Evolutionary conservation across 2,888 invertebrate species (phyloP).

Genomic region (Diarsia dahlii): DNA sequence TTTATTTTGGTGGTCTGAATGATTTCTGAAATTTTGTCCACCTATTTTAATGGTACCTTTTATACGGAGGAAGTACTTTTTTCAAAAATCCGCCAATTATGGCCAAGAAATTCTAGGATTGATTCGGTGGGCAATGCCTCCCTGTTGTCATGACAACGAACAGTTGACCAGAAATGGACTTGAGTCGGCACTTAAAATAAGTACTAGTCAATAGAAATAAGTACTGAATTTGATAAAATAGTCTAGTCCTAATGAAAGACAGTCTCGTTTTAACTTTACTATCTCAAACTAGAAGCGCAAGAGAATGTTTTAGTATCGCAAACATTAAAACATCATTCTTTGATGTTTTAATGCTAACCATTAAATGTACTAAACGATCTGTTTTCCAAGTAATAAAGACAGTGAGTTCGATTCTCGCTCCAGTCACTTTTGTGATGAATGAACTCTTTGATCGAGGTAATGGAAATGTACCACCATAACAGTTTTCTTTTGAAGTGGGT

Average conservation of each 20-base stretch:
- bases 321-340: constrained; percentile 36
- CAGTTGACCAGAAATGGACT: too few relatives aligned
- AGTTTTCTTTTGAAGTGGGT: constrained; percentile 21
- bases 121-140: too few relatives aligned
- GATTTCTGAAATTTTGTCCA: too few relatives aligned
- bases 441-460: constrained; percentile 6
- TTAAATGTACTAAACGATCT: constrained; percentile 29
- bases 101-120: too few relatives aligned
- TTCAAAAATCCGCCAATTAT: too few relatives aligned
- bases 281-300: constrained; percentile 3
- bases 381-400: constrained; percentile 29
- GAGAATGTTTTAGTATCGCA: constrained; percentile 24
- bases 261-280: constrained; percentile 3
- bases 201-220: not conserved
- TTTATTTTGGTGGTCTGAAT: too few relatives aligned
- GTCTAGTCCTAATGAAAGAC: not conserved
- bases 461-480: constrained; percentile 2
- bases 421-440: constrained; percentile 24
- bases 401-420: constrained; percentile 29
- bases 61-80: too few relatives aligned
- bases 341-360: constrained; percentile 25
- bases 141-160: too few relatives aligned
- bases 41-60: too few relatives aligned
- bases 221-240: not conserved
- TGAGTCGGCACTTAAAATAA: too few relatives aligned